Conservation (phyloP, 2,888 invertebrate genomes). For the Lapara coniferarum region DNA sequence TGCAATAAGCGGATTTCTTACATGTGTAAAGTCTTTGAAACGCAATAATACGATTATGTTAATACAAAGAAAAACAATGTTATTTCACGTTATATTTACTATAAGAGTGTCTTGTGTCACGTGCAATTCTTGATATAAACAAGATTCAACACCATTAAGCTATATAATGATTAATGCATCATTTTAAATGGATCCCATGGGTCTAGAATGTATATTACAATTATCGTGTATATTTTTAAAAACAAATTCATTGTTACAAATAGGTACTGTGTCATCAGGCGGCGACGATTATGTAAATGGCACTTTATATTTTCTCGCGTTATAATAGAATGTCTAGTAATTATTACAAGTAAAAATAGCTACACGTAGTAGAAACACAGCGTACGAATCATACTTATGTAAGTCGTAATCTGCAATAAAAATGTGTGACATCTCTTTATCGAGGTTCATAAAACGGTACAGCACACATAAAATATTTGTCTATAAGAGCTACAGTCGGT, state of each 20-base stretch:
- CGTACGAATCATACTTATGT: no score
- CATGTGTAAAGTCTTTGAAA: slow-evolving; percentile 15
- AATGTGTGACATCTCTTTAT: slow-evolving; percentile 13
- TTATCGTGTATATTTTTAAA: not conserved
- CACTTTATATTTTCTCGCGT: not conserved
- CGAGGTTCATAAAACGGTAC: slow-evolving; percentile 25
- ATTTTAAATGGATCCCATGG: not conserved
- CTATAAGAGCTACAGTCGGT: slow-evolving; percentile 66
- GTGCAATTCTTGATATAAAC: not conserved
- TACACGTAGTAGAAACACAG: no score
- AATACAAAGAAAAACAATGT: not conserved
- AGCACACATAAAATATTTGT: slow-evolving; percentile 51
- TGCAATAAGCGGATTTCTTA: slow-evolving; percentile 15
- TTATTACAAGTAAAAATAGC: no score
- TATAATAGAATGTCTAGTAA: no score
- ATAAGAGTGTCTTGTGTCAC: no score
- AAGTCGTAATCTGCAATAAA: not conserved
- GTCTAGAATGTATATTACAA: not conserved
- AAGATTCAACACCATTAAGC: not conserved
- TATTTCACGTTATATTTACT: not conserved
- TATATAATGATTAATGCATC: not conserved
- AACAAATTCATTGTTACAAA: not conserved
- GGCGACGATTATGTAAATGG: not conserved
- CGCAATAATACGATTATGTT: slow-evolving; percentile 16
- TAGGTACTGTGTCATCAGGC: not conserved